Evolutionary conservation across 1,140 invertebrate species (phyloP).

Genomic region (Drosophila prosaltans): DNA sequence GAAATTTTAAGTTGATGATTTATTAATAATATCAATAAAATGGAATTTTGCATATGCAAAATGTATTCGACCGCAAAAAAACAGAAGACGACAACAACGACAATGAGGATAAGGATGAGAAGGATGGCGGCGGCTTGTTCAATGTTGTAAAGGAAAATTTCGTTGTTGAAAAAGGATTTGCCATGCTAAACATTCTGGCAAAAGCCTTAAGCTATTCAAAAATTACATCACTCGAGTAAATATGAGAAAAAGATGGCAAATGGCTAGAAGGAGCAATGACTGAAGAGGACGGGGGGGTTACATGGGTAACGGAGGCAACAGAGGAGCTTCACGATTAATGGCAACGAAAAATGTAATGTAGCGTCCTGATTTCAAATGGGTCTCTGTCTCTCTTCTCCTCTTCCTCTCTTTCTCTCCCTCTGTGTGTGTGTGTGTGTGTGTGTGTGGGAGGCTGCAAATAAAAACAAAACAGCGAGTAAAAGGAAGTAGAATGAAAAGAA

Average conservation of each 20-base stretch:
- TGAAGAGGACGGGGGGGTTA: neutral
- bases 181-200: conserved; percentile 73
- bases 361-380: conserved; percentile 73
- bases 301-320: conserved; percentile 2
- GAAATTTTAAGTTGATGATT: conserved; percentile 63
- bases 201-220: conserved; percentile 79
- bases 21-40: conserved; percentile 71
- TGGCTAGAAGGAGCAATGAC: conserved; percentile 7
- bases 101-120: neutral
- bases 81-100: conserved; percentile 19
- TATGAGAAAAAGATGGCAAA: conserved; percentile 47
- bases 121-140: conserved; percentile 35
- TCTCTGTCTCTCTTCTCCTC: conserved; percentile 21
- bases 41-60: conserved; percentile 63
- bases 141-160: conserved; percentile 40
- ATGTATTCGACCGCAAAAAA: conserved; percentile 44
- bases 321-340: conserved; percentile 65
- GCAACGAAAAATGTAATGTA: conserved; percentile 76
- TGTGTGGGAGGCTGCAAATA: conserved; percentile 41
- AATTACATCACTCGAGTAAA: conserved; percentile 80
- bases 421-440: conserved; percentile 25
- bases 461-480: conserved; percentile 58
- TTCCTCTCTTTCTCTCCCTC: neutral
- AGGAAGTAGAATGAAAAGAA: conserved; percentile 54
- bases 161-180: conserved; percentile 78